Evolutionary conservation across 1,140 invertebrate genomes (phyloP), one percentile per base, ranked within the genome.

Genomic region (Nasonia giraulti): DNA sequence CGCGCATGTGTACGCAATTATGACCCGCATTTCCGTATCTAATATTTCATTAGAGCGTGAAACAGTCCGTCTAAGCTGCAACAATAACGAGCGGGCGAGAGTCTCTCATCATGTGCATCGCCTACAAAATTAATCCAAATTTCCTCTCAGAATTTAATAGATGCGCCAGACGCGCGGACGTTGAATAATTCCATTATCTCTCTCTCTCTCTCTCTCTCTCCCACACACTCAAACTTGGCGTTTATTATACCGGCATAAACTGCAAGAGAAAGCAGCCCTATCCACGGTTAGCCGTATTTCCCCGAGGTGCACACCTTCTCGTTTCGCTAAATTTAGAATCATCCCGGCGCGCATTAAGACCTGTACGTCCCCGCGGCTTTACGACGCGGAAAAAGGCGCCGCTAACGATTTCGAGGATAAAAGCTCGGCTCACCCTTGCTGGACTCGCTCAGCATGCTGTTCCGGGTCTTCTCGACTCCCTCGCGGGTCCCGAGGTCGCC

Each of bases 401-500:
- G 10, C 40, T 44, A 44, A 44, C 8, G 8, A 44, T 44, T 8
- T 8, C 8, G 6, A 44, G 6, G 6, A 44, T 44, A 44, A 44
- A 44, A 66, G 20, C 31, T 8, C 11, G 77, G 89, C 90, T 89
- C 71, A 91, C 91, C 87, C 88, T 89, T 91, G 33, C 88, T 88
- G 85, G 79, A 88, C 87, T 85, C 83, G 76, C 79, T 88, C 40
- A 89, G 89, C 62, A 89, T 89, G 78, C 86, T 90, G 86, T 85
- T 88, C 40, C 91, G 87, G 23, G 90, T 89, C 76, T 92, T 89
- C 83, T 89, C 90, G 76, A 92, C 90, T 84, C 88, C 86, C 69
- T 92, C 91, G 80, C 89, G 88, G 74, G 89, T 91, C 5, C 91
- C 91, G 47, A 92, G 91, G 17, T 88, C 86, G 79, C 91, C 88